Percentiles rank a stretch among this genome's conserved stretches.
phyloP scores from a whole-genome alignment of 2,888 invertebrate genomes.

The Luperina nickerlii region DNA sequence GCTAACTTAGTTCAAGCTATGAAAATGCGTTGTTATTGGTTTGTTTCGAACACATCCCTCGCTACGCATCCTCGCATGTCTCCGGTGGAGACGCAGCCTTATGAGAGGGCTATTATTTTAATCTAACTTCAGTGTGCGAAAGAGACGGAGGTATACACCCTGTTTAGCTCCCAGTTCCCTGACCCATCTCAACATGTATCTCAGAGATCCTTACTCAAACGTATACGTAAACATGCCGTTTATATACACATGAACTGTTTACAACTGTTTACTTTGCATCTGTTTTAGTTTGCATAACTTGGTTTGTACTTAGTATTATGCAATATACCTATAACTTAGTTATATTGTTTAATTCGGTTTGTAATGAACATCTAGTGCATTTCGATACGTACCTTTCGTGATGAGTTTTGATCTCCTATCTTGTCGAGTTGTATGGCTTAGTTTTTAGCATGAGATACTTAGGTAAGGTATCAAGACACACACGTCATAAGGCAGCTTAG shows the following conservation, averaged over 20 bases:
- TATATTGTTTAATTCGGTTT: slow-evolving; percentile 14
- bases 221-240: slow-evolving; percentile 14
- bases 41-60: no score
- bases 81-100: no score
- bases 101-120: no score
- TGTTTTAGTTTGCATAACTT: slow-evolving; percentile 40
- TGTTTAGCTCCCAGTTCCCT: neutral
- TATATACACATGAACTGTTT: slow-evolving; percentile 33
- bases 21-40: no score
- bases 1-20: no score
- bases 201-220: slow-evolving; percentile 24
- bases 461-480: neutral
- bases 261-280: slow-evolving; percentile 36
- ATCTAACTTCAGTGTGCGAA: neutral
- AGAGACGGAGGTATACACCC: neutral
- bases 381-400: neutral
- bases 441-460: neutral
- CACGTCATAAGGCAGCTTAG: no score
- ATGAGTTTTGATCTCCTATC: neutral
- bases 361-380: slow-evolving; percentile 14
- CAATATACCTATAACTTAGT: slow-evolving; percentile 12
- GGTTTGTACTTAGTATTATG: slow-evolving; percentile 33
- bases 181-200: slow-evolving; percentile 32
- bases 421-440: neutral
- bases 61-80: no score